Base-by-base conservation (phyloP, 1,140 invertebrate genomes). In the Pararge aegeria region DNA sequence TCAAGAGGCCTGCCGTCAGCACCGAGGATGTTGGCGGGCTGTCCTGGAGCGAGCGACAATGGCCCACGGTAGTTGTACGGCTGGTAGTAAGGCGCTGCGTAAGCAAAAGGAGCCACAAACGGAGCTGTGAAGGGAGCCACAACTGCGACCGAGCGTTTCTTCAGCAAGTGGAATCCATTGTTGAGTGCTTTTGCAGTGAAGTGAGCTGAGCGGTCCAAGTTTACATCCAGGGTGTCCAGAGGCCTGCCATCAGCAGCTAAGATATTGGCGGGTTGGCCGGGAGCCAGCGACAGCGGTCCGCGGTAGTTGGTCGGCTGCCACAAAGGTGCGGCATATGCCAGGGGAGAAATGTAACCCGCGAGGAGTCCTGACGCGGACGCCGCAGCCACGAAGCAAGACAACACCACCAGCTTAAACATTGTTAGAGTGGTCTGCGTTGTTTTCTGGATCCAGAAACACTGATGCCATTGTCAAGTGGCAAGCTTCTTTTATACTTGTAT, bases 321-420 rank as follows among this genome's bases (percentile, higher is more conserved):
- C 16, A 72, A 38, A 5, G 72, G 55, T 6, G 64, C 55, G 42
- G 66, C 63, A 64, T 71, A 74, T 9, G 60, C 68, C 16, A 65
- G 38, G 12, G 46, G 34, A 86, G 69, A 77, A 12, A 56, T 34
- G 24, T 54, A 63, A 3, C 15, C n/a, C n/a, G n/a, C 80, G 30
- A 74, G 38, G 68, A 80, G 16, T 68, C 24, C 76, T 50, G 58
- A 54, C 10, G 87, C 90, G 18, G 78, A 74, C 29, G 83, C 89
- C 58, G 84, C 81, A 18, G 88, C 90, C 69, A 91, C 34, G 51
- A 91, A 60, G 76, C 87, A 90, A 61, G 88, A 88, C 83, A 92
- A 91, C 85, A 92, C 90, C 87, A 92, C 91, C 88, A 91, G 81
- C 76, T 91, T 92, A 70, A 81, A 74, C 79, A 87, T 90, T 63